Conservation (phyloP, 2,888 invertebrate species). For the Chorisops tibialis region DNA sequence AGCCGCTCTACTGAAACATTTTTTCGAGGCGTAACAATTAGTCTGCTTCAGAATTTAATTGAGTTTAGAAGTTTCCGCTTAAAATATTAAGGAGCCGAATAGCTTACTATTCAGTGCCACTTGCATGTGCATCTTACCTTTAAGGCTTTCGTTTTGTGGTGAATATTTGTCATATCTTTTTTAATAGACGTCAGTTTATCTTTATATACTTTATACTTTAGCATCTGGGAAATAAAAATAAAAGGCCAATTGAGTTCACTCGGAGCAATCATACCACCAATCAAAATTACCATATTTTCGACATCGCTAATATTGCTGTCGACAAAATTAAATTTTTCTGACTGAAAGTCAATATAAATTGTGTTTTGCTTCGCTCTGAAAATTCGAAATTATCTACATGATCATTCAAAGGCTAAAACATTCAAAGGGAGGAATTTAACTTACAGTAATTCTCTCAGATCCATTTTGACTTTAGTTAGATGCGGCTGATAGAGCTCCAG, state of each 20-base stretch:
- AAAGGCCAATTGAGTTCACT: neutral
- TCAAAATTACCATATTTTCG: conserved; percentile 44
- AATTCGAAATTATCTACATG: neutral
- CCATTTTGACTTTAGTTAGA: conserved; percentile 40
- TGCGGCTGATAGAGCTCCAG: conserved; percentile 45
- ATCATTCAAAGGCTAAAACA: neutral
- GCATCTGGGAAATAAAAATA: conserved; percentile 41
- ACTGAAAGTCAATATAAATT: conserved; percentile 48
- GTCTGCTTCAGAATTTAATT: no score
- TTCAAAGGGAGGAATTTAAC: conserved; percentile 18
- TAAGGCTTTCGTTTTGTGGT: conserved; percentile 46
- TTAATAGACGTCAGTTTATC: conserved; percentile 47
- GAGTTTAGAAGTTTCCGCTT: no score
- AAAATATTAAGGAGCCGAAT: no score
- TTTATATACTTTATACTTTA: conserved; percentile 44
- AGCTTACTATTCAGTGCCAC: no score
- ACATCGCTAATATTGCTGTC: conserved; percentile 44
- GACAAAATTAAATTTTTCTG: conserved; percentile 46
- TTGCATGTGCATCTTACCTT: conserved; percentile 48
- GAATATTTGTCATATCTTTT: conserved; percentile 49
- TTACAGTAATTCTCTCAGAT: conserved; percentile 48
- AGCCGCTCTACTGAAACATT: no score
- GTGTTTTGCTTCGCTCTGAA: conserved; percentile 48
- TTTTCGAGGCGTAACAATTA: no score
- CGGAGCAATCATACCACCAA: neutral